phyloP scores from a whole-genome alignment of 2,888 invertebrate genomes.

The Polyommatus icarus region DNA sequence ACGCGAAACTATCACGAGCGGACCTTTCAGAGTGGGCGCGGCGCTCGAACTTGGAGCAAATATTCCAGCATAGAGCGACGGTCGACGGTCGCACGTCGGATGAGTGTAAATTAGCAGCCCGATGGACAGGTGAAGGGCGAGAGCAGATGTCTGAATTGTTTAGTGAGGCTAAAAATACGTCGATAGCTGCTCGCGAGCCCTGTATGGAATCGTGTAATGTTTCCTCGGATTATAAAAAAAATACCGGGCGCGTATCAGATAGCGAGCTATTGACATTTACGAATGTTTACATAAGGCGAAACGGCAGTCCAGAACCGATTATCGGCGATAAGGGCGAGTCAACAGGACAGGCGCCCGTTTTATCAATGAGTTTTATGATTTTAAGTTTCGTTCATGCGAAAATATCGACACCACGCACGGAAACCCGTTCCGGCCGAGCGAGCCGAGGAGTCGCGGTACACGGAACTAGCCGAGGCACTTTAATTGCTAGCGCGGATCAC shows the following conservation, averaged over 20 bases:
- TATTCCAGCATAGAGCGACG: slow-evolving; percentile 66
- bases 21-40: slow-evolving; percentile 58
- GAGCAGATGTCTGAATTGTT: slow-evolving; percentile 74
- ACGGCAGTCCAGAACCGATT: slow-evolving; percentile 78
- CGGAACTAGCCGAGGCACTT: slow-evolving; percentile 28
- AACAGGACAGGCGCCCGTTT: slow-evolving; percentile 70
- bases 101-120: slow-evolving; percentile 68
- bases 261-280: slow-evolving; percentile 71
- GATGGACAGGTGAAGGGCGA: slow-evolving; percentile 71
- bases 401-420: slow-evolving; percentile 44
- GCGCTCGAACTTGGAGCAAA: slow-evolving; percentile 57
- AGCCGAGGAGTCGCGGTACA: slow-evolving; percentile 39
- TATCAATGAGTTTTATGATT: slow-evolving; percentile 63
- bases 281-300: slow-evolving; percentile 75
- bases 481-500: slow-evolving; percentile 21
- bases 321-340: slow-evolving; percentile 68
- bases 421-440: slow-evolving; percentile 44
- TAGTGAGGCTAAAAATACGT: slow-evolving; percentile 72
- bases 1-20: slow-evolving; percentile 47
- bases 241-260: slow-evolving; percentile 71
- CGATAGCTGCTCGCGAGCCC: slow-evolving; percentile 52
- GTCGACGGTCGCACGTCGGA: slow-evolving; percentile 50
- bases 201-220: slow-evolving; percentile 62
- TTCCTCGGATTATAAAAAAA: slow-evolving; percentile 61
- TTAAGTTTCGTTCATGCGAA: slow-evolving; percentile 61